Conservation (phyloP, 1,140 invertebrate species). For the Pentalonia nigronervosa region DNA sequence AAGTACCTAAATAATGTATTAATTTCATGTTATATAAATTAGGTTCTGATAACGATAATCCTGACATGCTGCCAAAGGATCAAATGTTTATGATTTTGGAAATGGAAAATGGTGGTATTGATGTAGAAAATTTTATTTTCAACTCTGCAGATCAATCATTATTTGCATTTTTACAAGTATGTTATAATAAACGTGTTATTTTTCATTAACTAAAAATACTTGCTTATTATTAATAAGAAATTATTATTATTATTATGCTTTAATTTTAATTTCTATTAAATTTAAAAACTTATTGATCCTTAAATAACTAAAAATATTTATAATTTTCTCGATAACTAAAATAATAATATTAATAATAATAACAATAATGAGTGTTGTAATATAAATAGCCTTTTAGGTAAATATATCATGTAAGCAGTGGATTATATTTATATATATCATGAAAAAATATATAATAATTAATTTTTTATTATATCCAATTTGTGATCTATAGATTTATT, state of each 20-base stretch:
- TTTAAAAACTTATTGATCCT: too few relatives aligned
- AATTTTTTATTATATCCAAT: neutral
- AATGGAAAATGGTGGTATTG: slow-evolving; percentile 80
- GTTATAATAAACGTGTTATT: neutral
- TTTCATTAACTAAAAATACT: neutral
- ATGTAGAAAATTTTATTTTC: slow-evolving; percentile 81
- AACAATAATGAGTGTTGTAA: too few relatives aligned
- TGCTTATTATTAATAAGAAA: neutral
- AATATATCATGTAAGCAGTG: neutral
- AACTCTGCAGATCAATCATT: slow-evolving; percentile 74
- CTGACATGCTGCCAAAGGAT: slow-evolving; percentile 72
- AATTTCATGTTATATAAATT: slow-evolving; percentile 24
- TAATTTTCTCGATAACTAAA: neutral
- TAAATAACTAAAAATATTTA: neutral
- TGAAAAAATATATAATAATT: neutral
- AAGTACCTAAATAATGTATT: neutral
- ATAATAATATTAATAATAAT: neutral
- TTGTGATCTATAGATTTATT: neutral
- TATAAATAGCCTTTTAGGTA: too few relatives aligned
- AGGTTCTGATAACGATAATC: slow-evolving; percentile 82
- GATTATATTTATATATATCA: neutral
- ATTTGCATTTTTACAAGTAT: slow-evolving; percentile 76
- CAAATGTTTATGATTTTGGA: slow-evolving; percentile 86
- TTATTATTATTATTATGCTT: neutral
- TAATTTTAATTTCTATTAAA: too few relatives aligned